A percentile compares a stretch with the other conserved stretches of the same genome.
These are phyloP conservation scores for Atta colombica DNA, from an alignment of 1,140 invertebrate genomes.

Conservation along the genomic window DNA sequence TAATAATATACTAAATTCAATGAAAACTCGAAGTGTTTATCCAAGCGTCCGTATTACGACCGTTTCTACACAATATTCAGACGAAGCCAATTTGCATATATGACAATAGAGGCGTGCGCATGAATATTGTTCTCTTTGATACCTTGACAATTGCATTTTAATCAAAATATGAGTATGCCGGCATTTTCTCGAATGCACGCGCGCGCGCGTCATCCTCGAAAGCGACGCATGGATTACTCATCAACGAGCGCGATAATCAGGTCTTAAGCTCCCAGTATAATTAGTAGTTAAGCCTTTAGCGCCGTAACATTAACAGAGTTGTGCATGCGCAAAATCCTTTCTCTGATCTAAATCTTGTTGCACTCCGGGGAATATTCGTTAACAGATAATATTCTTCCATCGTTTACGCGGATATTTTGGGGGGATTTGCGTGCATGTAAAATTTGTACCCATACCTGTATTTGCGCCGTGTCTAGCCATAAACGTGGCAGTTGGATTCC, in stretches of 20 bases:
- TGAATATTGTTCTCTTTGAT: constrained; percentile 53
- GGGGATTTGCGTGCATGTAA: background rate
- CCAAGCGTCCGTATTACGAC: background rate
- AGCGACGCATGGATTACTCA: constrained; percentile 49
- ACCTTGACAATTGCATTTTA: constrained; percentile 55
- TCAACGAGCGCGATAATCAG: constrained; percentile 59
- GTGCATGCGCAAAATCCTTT: constrained; percentile 40
- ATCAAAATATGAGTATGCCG: constrained; percentile 44
- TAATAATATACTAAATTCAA: constrained; percentile 15
- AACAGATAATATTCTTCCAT: constrained; percentile 54
- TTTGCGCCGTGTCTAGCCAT: constrained; percentile 4
- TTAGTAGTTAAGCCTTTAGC: constrained; percentile 39
- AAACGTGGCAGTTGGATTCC: constrained; percentile 4
- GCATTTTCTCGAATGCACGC: constrained; percentile 21
- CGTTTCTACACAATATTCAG: background rate
- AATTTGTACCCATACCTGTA: background rate
- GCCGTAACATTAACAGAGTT: constrained; percentile 39
- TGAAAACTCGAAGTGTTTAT: background rate
- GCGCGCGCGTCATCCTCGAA: constrained; percentile 41
- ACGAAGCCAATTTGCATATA: constrained; percentile 38
- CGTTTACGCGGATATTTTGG: constrained; percentile 11
- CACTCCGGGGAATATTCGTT: constrained; percentile 28
- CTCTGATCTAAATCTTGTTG: constrained; percentile 41
- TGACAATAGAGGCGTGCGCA: background rate
- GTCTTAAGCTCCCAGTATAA: constrained; percentile 51